Base-by-base conservation (phyloP, 2,888 invertebrate genomes). In the Augochlorella aurata region DNA sequence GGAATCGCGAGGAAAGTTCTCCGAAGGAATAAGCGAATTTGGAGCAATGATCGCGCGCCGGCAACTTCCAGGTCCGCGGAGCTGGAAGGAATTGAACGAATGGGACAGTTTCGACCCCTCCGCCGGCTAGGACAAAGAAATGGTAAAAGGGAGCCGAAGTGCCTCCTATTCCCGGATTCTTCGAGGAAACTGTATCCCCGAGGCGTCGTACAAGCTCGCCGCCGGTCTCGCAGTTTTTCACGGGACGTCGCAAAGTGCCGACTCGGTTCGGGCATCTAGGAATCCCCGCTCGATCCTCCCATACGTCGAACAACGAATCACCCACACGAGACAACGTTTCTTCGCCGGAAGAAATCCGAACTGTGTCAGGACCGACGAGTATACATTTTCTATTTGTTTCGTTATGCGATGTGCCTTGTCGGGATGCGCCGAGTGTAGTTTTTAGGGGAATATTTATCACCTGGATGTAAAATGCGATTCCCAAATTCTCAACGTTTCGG, bases 111-210 rank as follows among this genome's bases (percentile, higher is more conserved):
- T 45, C 71, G 61, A 38, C 52, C 65, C 14, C 2, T 44, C 18
- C 16, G 12, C 24, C 29, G 12, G 44, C 47, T 24, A 12, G 50
- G 61, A 67, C 61, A 52, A 80, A 77, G 45, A 24, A 21, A 38
- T 12, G n/a, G 69, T 10, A 44, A 44, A 65, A 29, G 18, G 52
- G 44, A 24, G 4, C 58, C 54, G 52, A 65, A 76, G 71, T 74
- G 74, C 47, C 79, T 65, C 67, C 82, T 73, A 79, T 76, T 76
- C 79, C 83, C 50, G 67, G 76, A 50, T 72, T 69, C 67, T 65
- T 75, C 73, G 45, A 38, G 21, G 54, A 70, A 69, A 76, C 66
- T 14, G n/a, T 50, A 47, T 82, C 82, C 82, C 83, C 54, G 63
- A 79, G 82, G 83, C 73, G 67, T 79, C 24, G 75, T 74, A 58